A percentile compares a stretch with the other conserved stretches of the same genome.
Evolutionary conservation across 2,797 vertebrate genomes (phyloP).

Genomic region (Catamblyrhynchus diadema): DNA sequence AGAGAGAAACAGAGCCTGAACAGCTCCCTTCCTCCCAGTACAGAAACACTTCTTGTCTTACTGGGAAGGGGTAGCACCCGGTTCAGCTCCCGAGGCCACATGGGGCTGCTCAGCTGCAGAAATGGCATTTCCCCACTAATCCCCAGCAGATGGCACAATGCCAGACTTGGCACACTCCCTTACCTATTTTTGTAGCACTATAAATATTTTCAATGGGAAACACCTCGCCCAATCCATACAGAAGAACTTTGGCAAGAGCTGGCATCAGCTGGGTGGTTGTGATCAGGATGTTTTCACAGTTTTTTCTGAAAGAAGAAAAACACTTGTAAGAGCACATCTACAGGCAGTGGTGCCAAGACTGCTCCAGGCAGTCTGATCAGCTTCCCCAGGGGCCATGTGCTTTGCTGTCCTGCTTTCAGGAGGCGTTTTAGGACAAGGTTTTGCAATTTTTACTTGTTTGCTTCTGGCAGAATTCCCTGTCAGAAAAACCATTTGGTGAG

Average conservation of each 20-base stretch:
- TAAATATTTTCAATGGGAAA: slow-evolving; percentile 99
- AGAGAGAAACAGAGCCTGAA: neutral
- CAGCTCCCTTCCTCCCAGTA: neutral
- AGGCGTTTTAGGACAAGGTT: neutral
- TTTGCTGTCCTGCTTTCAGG: neutral
- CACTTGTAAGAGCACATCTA: neutral
- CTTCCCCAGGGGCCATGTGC: neutral
- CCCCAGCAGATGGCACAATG: neutral
- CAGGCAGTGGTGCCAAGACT: neutral
- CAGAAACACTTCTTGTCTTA: neutral
- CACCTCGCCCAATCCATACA: slow-evolving; percentile 93
- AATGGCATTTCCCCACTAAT: neutral
- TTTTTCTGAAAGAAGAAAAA: slow-evolving; percentile 80
- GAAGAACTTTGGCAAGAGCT: slow-evolving; percentile 94
- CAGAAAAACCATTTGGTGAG: neutral
- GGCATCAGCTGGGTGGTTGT: slow-evolving; percentile 98
- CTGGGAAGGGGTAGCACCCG: neutral
- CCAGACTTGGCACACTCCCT: neutral
- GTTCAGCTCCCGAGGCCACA: neutral
- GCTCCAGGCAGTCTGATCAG: neutral
- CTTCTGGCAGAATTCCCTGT: neutral
- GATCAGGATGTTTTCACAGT: slow-evolving; percentile 95
- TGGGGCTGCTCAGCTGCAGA: neutral
- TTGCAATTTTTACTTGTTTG: neutral
- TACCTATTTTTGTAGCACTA: slow-evolving; percentile 98